A percentile compares a stretch with the other conserved stretches of the same genome.
Evolutionary conservation across 2,113 vertebrate genomes (phyloP).

Genomic region (Spea multiplicata): DNA sequence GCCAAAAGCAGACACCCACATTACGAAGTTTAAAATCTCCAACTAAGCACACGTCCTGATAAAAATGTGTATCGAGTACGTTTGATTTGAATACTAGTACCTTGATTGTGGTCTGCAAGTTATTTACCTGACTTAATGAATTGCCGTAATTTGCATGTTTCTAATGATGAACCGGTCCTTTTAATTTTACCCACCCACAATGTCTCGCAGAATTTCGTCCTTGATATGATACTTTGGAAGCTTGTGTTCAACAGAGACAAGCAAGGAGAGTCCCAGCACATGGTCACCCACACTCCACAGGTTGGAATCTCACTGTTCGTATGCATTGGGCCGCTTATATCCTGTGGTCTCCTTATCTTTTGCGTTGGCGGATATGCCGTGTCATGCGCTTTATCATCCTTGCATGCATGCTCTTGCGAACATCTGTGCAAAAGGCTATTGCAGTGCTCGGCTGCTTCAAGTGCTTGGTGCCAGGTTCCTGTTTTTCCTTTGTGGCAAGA

Average conservation of each 20-base stretch:
- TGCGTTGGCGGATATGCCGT: conserved; percentile 47
- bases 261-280: conserved; percentile 84
- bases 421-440: conserved; percentile 9
- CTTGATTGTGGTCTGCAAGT: conserved; percentile 15
- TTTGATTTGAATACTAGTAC: conserved; percentile 1
- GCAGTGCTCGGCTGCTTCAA: background rate
- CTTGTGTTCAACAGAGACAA: conserved; percentile 97
- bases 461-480: too few species aligned
- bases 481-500: too few species aligned
- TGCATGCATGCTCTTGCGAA: conserved; percentile 48
- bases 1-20: too few species aligned
- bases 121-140: conserved; percentile 48
- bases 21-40: conserved; percentile 19
- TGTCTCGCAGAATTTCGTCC: conserved; percentile 93
- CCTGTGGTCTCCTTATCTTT: conserved; percentile 11
- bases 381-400: conserved; percentile 7
- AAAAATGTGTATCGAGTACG: background rate
- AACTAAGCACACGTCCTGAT: conserved; percentile 31
- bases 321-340: conserved; percentile 46
- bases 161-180: conserved; percentile 70
- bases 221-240: conserved; percentile 98
- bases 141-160: conserved; percentile 52
- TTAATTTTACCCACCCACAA: conserved; percentile 81
- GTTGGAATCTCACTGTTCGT: conserved; percentile 78
- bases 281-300: conserved; percentile 84